Conservation (phyloP, 1,140 invertebrate species). For the Macrobrachium rosenbergii region DNA sequence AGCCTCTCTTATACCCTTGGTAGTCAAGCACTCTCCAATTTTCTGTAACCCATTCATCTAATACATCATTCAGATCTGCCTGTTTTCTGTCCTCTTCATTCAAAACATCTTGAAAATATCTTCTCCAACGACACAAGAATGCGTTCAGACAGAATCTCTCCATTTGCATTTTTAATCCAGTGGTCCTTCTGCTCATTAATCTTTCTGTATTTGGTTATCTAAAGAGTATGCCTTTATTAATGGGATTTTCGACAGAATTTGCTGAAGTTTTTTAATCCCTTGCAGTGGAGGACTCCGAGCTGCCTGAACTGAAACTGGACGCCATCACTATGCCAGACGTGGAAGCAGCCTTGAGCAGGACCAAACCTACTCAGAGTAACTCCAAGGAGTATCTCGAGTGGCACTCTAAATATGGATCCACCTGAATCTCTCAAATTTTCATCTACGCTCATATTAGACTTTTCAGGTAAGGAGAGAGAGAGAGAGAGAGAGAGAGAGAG, state of each 20-base stretch:
- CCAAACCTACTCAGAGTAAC: constrained; percentile 72
- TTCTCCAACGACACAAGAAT: no score
- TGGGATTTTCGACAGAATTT: constrained; percentile 45
- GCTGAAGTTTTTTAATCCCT: constrained; percentile 29
- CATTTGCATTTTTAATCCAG: no score
- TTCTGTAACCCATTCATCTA: no score
- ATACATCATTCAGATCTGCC: no score
- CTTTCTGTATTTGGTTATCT: no score
- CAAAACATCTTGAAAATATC: no score
- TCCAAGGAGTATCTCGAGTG: constrained; percentile 72
- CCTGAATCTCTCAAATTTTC: constrained; percentile 67
- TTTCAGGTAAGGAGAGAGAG: not conserved
- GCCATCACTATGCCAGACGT: constrained; percentile 72
- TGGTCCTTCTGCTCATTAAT: no score
- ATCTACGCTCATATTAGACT: not conserved
- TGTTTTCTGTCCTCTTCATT: no score
- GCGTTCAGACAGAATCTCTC: no score
- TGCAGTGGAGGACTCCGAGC: constrained; percentile 68
- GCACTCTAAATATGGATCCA: constrained; percentile 73
- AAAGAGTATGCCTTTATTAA: no score
- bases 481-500: constrained; percentile 15
- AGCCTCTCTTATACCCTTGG: no score
- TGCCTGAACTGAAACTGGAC: constrained; percentile 71
- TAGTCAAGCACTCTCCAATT: no score
- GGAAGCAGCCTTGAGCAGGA: constrained; percentile 71